Conservation (phyloP, 2,113 vertebrate genomes). For the Podarcis cretensis region DNA sequence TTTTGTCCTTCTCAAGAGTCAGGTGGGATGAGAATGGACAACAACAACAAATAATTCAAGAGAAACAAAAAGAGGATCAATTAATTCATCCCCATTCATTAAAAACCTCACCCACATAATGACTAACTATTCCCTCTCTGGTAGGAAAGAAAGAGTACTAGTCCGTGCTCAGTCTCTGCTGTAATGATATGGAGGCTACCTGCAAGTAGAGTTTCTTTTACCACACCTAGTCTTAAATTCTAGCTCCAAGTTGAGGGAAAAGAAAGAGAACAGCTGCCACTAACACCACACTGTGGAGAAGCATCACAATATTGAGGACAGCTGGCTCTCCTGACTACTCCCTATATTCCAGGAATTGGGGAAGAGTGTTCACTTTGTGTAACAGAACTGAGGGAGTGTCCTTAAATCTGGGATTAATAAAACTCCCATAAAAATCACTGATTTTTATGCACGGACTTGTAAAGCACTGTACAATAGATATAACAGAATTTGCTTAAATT, state of each 20-base stretch:
- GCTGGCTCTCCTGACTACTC: not conserved
- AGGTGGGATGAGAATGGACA: too few relatives aligned
- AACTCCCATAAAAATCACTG: not conserved
- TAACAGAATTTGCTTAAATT: not conserved
- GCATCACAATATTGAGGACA: not conserved
- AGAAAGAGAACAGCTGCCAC: not conserved
- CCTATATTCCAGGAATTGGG: not conserved
- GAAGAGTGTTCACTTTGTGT: not conserved
- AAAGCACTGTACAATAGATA: too few relatives aligned
- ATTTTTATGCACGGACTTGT: too few relatives aligned
- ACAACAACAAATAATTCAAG: too few relatives aligned
- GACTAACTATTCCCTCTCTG: not conserved
- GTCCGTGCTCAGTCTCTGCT: not conserved
- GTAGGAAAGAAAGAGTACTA: not conserved
- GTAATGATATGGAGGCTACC: not conserved
- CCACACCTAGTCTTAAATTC: not conserved
- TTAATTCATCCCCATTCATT: too few relatives aligned
- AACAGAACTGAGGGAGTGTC: too few relatives aligned
- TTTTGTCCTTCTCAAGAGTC: too few relatives aligned
- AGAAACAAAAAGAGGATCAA: too few relatives aligned
- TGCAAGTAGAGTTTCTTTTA: not conserved
- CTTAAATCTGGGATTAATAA: not conserved
- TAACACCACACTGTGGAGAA: not conserved
- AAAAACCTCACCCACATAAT: not conserved
- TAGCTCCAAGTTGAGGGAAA: not conserved